Conservation (phyloP, 1,140 invertebrate genomes). For the Neuroterus valhalla region DNA sequence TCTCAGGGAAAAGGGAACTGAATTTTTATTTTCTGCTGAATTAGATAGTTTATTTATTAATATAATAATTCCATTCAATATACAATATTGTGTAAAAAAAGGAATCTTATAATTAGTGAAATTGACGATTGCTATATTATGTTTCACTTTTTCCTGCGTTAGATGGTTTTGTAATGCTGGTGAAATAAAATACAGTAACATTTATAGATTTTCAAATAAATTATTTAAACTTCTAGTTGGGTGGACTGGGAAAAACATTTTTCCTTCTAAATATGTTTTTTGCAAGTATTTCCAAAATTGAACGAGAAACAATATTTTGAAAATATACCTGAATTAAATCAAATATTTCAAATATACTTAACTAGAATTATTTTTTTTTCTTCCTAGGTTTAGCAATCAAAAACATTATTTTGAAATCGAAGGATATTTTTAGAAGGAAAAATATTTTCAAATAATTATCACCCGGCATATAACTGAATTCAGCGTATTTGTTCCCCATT, state of each 20-base stretch:
- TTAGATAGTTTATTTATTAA: too few species aligned
- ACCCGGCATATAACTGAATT: conserved; percentile 4
- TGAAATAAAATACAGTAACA: conserved; percentile 26
- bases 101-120: not conserved
- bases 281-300: not conserved
- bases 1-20: conserved; percentile 31
- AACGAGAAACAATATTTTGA: too few species aligned
- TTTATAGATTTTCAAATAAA: conserved; percentile 40
- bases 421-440: too few species aligned
- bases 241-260: not conserved
- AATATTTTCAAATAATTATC: not conserved
- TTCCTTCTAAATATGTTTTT: not conserved
- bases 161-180: not conserved
- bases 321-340: too few species aligned
- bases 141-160: conserved; percentile 8
- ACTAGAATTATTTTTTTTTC: too few species aligned
- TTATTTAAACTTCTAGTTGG: not conserved
- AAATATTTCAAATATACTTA: too few species aligned
- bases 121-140: not conserved
- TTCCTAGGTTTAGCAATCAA: too few species aligned
- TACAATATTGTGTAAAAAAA: too few species aligned
- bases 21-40: not conserved
- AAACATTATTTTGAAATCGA: too few species aligned
- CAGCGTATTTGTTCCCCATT: conserved; percentile 44
- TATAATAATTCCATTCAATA: too few species aligned